phyloP scores from a whole-genome alignment of 2,888 invertebrate genomes.

The Trissonchulus latispiculum region DNA sequence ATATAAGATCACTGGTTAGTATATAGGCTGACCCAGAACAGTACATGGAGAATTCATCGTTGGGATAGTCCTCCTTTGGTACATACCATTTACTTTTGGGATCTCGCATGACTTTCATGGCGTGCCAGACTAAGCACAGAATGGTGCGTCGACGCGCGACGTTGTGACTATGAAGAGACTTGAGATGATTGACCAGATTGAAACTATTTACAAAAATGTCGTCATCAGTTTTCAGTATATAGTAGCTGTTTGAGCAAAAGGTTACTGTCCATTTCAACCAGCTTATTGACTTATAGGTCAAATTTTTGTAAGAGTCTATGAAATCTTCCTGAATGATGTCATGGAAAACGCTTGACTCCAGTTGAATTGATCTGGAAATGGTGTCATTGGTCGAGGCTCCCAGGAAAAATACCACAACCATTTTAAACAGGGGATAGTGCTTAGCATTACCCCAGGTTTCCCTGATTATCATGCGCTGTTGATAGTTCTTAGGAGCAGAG shows the following conservation, averaged over 20 bases:
- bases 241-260: constrained; percentile 21
- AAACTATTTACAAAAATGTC: constrained; percentile 26
- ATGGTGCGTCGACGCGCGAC: constrained; percentile 25
- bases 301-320: constrained; percentile 21
- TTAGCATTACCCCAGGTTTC: constrained; percentile 23
- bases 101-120: constrained; percentile 44
- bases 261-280: constrained; percentile 22
- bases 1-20: constrained; percentile 44
- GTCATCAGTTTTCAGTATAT: constrained; percentile 24
- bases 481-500: constrained; percentile 18
- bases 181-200: constrained; percentile 21
- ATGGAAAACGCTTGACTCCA: constrained; percentile 4
- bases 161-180: neutral
- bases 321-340: constrained; percentile 25
- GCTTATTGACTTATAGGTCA: constrained; percentile 23
- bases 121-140: constrained; percentile 45
- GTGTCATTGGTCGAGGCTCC: constrained; percentile 4
- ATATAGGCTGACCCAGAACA: constrained; percentile 47
- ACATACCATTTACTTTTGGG: constrained; percentile 46
- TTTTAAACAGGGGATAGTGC: constrained; percentile 13
- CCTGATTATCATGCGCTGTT: constrained; percentile 20
- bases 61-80: constrained; percentile 40
- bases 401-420: constrained; percentile 19
- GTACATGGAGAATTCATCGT: constrained; percentile 44
- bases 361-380: neutral